These are phyloP conservation scores for Sitobion miscanthi DNA, from an alignment of 1,140 invertebrate species.

Conservation along the genomic window DNA sequence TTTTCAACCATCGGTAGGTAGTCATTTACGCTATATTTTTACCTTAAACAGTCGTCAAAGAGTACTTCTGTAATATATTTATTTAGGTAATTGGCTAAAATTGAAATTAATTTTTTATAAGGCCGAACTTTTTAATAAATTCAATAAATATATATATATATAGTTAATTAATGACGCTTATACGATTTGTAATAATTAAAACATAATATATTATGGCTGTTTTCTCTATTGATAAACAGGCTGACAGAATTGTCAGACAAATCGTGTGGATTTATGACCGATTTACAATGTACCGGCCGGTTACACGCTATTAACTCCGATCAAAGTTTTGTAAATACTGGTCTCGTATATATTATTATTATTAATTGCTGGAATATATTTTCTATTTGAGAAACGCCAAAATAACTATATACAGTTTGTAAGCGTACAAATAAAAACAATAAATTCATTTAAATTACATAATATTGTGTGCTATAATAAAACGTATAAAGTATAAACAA, in stretches of 20 bases:
- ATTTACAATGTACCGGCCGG: background rate
- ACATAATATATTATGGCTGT: slow-evolving; percentile 1
- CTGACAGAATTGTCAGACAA: background rate
- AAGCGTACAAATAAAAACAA: background rate
- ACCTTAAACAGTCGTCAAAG: background rate
- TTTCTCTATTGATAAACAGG: background rate
- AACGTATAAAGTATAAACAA: background rate
- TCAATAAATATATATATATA: background rate
- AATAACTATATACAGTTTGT: background rate
- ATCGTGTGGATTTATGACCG: background rate
- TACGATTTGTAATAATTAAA: background rate
- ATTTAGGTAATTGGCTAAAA: background rate
- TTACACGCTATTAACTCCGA: background rate
- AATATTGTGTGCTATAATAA: background rate
- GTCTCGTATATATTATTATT: background rate
- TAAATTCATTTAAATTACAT: background rate
- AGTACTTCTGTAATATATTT: background rate
- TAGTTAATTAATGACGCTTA: background rate
- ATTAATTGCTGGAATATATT: background rate
- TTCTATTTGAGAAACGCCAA: background rate
- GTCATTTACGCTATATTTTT: too few species aligned
- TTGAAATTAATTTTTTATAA: background rate
- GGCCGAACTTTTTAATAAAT: background rate
- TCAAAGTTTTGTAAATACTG: background rate
- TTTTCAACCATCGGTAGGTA: too few species aligned